These are phyloP conservation scores for Drosophila longiperda DNA, from an alignment of 2,888 invertebrate genomes.

Conservation along the genomic window DNA sequence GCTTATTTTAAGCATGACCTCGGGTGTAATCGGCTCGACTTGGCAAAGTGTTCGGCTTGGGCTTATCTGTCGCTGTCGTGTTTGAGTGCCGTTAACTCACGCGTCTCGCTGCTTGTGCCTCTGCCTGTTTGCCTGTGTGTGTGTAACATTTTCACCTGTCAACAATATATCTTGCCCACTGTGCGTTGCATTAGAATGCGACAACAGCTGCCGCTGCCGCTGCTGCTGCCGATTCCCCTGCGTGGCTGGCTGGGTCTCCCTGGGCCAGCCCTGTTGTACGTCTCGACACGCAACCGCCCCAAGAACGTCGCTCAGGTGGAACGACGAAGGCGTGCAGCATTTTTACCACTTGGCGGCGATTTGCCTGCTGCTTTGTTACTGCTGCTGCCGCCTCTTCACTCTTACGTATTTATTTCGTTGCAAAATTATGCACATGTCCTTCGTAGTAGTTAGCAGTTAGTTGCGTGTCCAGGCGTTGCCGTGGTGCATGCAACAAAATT, in stretches of 20 bases:
- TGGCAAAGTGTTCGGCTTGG: slow-evolving; percentile 17
- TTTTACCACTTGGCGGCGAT: slow-evolving; percentile 56
- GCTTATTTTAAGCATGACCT: not conserved
- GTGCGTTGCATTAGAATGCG: slow-evolving; percentile 75
- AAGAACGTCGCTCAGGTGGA: slow-evolving; percentile 64
- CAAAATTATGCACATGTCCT: slow-evolving; percentile 67
- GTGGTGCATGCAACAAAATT: slow-evolving; percentile 67
- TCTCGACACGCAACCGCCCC: slow-evolving; percentile 54
- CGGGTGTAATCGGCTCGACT: slow-evolving; percentile 10
- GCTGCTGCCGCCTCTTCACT: slow-evolving; percentile 14
- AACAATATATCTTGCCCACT: slow-evolving; percentile 79
- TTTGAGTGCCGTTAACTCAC: slow-evolving; percentile 60
- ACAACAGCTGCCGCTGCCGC: slow-evolving; percentile 65
- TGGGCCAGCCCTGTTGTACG: not conserved
- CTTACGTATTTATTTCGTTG: slow-evolving; percentile 41
- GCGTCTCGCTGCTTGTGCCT: slow-evolving; percentile 29
- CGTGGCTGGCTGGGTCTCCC: slow-evolving; percentile 26
- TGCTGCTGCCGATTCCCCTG: slow-evolving; percentile 49
- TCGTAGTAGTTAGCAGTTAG: slow-evolving; percentile 50
- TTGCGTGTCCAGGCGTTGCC: slow-evolving; percentile 66
- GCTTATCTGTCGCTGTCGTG: slow-evolving; percentile 48
- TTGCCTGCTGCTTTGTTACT: slow-evolving; percentile 38
- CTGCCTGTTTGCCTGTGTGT: slow-evolving; percentile 27
- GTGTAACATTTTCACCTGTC: slow-evolving; percentile 72
- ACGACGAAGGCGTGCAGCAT: slow-evolving; percentile 63